Conservation (phyloP, 2,888 invertebrate species). For the Anagyrus pseudococci region DNA sequence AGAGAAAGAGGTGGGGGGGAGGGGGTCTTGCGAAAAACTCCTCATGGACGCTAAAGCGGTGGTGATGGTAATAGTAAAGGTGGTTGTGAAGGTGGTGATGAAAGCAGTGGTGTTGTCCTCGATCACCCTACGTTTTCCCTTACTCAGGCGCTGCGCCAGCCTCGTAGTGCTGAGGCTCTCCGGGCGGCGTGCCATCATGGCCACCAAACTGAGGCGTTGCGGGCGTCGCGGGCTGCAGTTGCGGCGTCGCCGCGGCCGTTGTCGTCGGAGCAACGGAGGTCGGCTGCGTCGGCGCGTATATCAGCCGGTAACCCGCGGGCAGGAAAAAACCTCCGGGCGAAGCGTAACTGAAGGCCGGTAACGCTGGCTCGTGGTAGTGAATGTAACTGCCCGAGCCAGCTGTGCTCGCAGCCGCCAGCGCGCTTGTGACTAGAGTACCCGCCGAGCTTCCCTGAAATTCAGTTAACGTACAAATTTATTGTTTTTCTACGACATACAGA, state of each 20-base stretch:
- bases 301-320: conserved; percentile 56
- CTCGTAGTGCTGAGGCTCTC: conserved; percentile 42
- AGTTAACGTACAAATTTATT: not conserved
- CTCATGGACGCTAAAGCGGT: not conserved
- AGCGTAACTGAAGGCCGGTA: conserved; percentile 55
- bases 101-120: too few species aligned
- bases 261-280: conserved; percentile 53
- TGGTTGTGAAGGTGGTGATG: too few species aligned
- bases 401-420: conserved; percentile 9
- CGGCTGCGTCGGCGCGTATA: conserved; percentile 56
- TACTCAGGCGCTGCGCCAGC: conserved; percentile 1
- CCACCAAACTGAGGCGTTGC: conserved; percentile 52
- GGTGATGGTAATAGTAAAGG: too few species aligned
- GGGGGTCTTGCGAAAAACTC: not conserved
- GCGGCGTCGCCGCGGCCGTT: conserved; percentile 52
- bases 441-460: conserved; percentile 32
- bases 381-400: conserved; percentile 39
- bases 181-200: conserved; percentile 56
- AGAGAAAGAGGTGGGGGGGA: not conserved
- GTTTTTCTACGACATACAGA: not conserved
- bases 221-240: conserved; percentile 57
- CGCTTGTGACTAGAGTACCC: conserved; percentile 38
- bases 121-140: not conserved
- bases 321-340: conserved; percentile 56
- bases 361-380: conserved; percentile 43